phyloP scores from a whole-genome alignment of 2,888 invertebrate species.

The Drosophila setosimentum region DNA sequence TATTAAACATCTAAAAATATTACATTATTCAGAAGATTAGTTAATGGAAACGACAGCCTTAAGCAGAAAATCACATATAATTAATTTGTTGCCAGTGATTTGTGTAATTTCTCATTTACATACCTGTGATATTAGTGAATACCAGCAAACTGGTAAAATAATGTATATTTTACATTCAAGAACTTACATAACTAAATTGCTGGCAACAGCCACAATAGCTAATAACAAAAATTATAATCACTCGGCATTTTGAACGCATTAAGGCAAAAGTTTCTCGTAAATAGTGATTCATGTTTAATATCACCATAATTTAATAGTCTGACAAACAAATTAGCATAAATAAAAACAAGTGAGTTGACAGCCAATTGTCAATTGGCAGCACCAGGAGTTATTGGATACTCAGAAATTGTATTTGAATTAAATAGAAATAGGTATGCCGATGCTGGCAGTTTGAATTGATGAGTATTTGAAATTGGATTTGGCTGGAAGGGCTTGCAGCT shows the following conservation, averaged over 20 bases:
- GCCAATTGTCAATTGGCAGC: slow-evolving; percentile 18
- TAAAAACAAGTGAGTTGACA: slow-evolving; percentile 42
- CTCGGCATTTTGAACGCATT: background rate
- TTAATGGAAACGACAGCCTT: background rate
- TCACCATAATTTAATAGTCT: slow-evolving; percentile 17
- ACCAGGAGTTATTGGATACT: background rate
- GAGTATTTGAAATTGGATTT: slow-evolving; percentile 41
- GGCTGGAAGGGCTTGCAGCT: slow-evolving; percentile 14
- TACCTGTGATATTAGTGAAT: background rate
- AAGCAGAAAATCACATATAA: background rate
- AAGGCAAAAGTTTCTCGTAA: slow-evolving; percentile 3
- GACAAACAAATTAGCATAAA: slow-evolving; percentile 42
- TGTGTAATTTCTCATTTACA: too few relatives aligned
- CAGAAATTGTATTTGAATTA: slow-evolving; percentile 7
- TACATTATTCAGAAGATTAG: too few relatives aligned
- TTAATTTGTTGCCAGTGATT: background rate
- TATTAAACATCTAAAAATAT: background rate
- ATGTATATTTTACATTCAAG: background rate
- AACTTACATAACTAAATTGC: background rate
- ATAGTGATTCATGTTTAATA: slow-evolving; percentile 39
- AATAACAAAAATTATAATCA: background rate
- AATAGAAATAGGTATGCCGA: background rate
- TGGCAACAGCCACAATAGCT: background rate
- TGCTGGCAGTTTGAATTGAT: slow-evolving; percentile 38
- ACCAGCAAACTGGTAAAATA: background rate